Evolutionary conservation across 2,888 invertebrate genomes (phyloP).

Genomic region (Kryphioiulus occultus): DNA sequence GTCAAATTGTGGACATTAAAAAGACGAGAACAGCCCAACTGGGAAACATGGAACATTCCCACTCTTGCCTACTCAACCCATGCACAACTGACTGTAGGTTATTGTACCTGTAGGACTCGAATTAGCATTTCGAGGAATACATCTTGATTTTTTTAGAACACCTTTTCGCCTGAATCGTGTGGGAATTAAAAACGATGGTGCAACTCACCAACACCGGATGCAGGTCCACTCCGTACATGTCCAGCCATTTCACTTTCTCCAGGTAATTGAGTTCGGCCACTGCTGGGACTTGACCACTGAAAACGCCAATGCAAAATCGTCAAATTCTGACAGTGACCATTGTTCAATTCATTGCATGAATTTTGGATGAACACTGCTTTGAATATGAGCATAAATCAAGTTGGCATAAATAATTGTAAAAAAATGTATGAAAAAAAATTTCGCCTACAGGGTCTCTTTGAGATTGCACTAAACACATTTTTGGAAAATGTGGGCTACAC

Average conservation of each 20-base stretch:
- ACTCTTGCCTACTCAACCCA: neutral
- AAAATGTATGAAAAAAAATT: too few species aligned
- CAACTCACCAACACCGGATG: slow-evolving; percentile 91
- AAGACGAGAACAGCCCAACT: too few species aligned
- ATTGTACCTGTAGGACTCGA: neutral
- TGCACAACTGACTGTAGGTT: neutral
- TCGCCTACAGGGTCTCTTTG: too few species aligned
- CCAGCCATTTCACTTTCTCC: slow-evolving; percentile 98
- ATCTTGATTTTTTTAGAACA: neutral
- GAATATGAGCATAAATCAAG: too few species aligned
- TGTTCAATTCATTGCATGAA: neutral
- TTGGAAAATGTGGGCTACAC: too few species aligned
- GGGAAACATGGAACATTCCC: neutral
- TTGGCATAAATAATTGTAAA: too few species aligned
- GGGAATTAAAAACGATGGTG: neutral
- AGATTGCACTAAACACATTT: too few species aligned
- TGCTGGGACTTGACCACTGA: slow-evolving; percentile 86
- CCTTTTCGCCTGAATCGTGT: neutral
- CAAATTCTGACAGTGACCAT: neutral
- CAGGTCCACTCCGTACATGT: slow-evolving; percentile 97
- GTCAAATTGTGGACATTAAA: neutral
- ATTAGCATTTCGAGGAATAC: neutral
- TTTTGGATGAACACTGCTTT: too few species aligned
- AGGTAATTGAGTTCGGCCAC: slow-evolving; percentile 93
- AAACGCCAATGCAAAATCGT: slow-evolving; percentile 9